phyloP scores from a whole-genome alignment of 2,113 vertebrate species.

The Zosterops lateralis region DNA sequence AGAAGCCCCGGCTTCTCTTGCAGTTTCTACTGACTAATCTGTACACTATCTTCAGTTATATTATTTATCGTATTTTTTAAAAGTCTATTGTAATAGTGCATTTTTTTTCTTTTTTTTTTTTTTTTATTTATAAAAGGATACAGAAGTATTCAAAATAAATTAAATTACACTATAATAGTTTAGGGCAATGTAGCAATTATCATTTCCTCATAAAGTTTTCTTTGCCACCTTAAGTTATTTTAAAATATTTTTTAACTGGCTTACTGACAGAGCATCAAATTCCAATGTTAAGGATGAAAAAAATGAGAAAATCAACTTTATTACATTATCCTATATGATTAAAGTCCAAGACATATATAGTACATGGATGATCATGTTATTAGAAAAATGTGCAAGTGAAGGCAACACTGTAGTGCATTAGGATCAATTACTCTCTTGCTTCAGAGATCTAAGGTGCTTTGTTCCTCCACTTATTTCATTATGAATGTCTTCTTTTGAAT shows the following conservation, averaged over 20 bases:
- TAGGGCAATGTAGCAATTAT: neutral
- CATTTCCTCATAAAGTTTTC: neutral
- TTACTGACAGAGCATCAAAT: neutral
- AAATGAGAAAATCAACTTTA: neutral
- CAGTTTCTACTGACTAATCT: neutral
- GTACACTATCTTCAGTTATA: neutral
- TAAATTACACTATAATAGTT: neutral
- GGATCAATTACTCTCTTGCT: neutral
- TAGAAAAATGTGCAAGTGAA: neutral
- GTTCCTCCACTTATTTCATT: neutral
- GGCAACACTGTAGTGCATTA: neutral
- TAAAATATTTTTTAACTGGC: neutral
- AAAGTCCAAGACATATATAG: neutral
- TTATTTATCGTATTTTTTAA: neutral
- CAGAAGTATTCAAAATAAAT: neutral
- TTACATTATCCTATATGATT: neutral
- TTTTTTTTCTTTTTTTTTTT: neutral
- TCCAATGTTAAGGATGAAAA: neutral
- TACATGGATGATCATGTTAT: neutral
- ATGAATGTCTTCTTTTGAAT: neutral
- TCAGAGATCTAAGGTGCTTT: accelerated
- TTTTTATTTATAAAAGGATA: neutral
- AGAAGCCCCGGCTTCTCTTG: neutral
- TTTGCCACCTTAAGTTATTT: neutral
- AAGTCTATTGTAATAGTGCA: neutral